phyloP scores from a whole-genome alignment of 2,797 vertebrate genomes.

The Danio jaintianensis region DNA sequence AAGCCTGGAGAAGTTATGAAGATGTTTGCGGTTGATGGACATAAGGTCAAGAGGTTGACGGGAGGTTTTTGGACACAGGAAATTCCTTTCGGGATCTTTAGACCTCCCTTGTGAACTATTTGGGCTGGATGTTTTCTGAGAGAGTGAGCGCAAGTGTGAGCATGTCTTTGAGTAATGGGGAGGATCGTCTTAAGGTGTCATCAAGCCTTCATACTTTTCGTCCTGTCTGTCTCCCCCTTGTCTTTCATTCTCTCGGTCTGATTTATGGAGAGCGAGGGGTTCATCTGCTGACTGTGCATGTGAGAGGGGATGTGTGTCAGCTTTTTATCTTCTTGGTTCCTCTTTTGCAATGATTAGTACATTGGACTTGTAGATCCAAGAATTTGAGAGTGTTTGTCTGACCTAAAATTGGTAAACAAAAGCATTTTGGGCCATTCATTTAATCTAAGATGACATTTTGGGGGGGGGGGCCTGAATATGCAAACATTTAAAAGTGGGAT shows the following conservation, averaged over 20 bases:
- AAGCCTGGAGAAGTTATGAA: not conserved
- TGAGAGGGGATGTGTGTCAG: not conserved
- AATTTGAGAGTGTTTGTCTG: too few relatives aligned
- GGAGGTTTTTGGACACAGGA: not conserved
- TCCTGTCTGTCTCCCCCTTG: not conserved
- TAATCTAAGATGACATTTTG: too few relatives aligned
- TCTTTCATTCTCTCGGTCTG: not conserved
- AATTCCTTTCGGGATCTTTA: constrained; percentile 36
- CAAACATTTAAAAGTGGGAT: too few relatives aligned
- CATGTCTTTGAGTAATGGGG: constrained; percentile 32
- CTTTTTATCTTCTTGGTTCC: too few relatives aligned
- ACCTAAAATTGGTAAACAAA: too few relatives aligned
- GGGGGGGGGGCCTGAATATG: too few relatives aligned
- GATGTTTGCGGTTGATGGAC: constrained; percentile 10
- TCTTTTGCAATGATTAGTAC: too few relatives aligned
- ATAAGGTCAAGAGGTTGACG: constrained; percentile 35
- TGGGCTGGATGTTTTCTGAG: not conserved
- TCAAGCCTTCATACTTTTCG: not conserved
- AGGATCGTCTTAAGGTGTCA: constrained; percentile 11
- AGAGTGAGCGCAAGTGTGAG: constrained; percentile 31
- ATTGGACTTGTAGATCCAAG: too few relatives aligned
- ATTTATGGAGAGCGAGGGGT: not conserved
- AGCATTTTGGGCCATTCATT: too few relatives aligned
- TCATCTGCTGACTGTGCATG: constrained; percentile 14
- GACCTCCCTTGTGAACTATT: constrained; percentile 27